Evolutionary conservation across 2,888 invertebrate species (phyloP), one percentile per base, ranked within the genome.

Genomic region (Ochropleura leucogaster): DNA sequence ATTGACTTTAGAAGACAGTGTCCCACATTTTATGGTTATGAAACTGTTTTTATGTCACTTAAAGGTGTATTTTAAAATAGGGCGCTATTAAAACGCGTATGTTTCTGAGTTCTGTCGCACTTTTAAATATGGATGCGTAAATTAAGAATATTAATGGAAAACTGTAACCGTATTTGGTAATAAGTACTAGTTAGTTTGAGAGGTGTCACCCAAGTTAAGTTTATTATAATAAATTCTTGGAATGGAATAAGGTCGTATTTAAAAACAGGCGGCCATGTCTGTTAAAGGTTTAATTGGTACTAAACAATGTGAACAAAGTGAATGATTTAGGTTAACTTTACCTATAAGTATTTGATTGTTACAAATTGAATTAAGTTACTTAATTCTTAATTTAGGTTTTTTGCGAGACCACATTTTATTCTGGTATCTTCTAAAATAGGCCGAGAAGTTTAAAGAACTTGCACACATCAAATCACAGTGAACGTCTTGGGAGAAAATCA

Each of bases 1-100:
- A 83, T 87, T 88, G 83, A 84, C 84, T 74, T 81, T 79, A 70
- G 72, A 82, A 84, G 79, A 78, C 75, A 82, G 72, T 82, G 88
- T 78, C 84, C 87, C 74, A 77, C 70, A 87, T 87, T 84, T 75
- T 73, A 69, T 69, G 40, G 83, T 75, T 73, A 69, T 69, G 40
- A 16, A 62, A 53, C 10, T n/a, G 46, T 72, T 80, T 68, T 66
- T 75, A n/a, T 79, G 47, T 53, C 51, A 72, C 53, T 62, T 60
- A 49, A 74, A 77, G 69, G 80, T 78, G 74, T 75, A 55, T 74
- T 62, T 70, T 77, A 67, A 70, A 63, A 62, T 42, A n/a, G 42
- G 16, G 12, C 30, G 7, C 46, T 53, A 68, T 83, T 53, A 68
- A 72, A 64, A 51, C 51, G 55, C 47, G 51, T 49, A 14, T 10